phyloP scores from a whole-genome alignment of 1,140 invertebrate species.

The Drosophila bocki region DNA sequence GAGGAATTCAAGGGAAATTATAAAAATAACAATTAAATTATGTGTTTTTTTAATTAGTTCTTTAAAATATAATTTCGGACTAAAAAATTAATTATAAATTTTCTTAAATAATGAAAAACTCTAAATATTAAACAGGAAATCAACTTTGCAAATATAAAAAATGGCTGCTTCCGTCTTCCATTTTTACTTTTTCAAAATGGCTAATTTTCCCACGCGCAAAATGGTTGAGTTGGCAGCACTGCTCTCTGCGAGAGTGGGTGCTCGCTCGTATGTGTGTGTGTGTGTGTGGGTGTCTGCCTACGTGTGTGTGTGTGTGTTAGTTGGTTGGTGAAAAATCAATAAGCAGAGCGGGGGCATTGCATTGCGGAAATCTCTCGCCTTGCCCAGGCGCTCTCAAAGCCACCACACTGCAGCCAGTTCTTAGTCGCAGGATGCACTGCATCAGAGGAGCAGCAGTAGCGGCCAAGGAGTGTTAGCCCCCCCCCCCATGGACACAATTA shows the following conservation, averaged over 20 bases:
- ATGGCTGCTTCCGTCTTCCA: constrained; percentile 24
- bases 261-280: constrained; percentile 11
- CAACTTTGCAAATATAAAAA: not conserved
- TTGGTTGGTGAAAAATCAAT: constrained; percentile 59
- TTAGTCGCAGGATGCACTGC: constrained; percentile 23
- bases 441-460: not conserved
- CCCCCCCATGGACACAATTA: not conserved
- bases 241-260: constrained; percentile 11
- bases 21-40: not conserved
- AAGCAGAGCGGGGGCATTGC: constrained; percentile 34
- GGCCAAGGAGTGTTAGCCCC: not conserved
- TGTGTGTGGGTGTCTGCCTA: constrained; percentile 13
- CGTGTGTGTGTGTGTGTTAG: constrained; percentile 3
- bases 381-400: constrained; percentile 15
- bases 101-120: not conserved
- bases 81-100: too few relatives aligned
- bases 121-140: not conserved
- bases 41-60: not conserved
- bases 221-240: constrained; percentile 27
- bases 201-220: constrained; percentile 16
- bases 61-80: too few relatives aligned
- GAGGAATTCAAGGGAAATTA: not conserved
- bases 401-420: not conserved
- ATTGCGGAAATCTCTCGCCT: constrained; percentile 37
- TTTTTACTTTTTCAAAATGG: constrained; percentile 5